Conservation (phyloP, 1,140 invertebrate species). For the Hyphantria cunea region DNA sequence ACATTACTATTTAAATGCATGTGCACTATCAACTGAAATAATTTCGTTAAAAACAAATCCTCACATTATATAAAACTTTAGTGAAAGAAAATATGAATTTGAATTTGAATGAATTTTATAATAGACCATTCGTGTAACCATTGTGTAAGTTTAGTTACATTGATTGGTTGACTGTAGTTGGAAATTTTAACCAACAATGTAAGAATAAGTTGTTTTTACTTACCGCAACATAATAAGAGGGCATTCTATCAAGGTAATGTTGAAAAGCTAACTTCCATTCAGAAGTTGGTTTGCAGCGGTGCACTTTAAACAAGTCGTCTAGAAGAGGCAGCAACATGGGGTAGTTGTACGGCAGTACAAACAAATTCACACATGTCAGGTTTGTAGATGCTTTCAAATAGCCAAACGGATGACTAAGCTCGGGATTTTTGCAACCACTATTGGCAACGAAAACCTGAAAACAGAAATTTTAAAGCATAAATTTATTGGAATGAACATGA, state of each 20-base stretch:
- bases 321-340: slow-evolving; percentile 95
- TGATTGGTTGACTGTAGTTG: no score
- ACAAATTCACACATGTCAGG: slow-evolving; percentile 96
- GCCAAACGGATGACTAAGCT: slow-evolving; percentile 96
- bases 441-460: slow-evolving; percentile 94
- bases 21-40: no score
- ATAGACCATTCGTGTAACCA: no score
- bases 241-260: slow-evolving; percentile 96
- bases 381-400: slow-evolving; percentile 99
- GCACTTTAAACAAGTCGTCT: slow-evolving; percentile 95
- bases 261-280: slow-evolving; percentile 96
- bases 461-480: neutral
- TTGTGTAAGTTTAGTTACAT: no score
- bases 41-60: no score
- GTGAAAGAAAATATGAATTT: no score
- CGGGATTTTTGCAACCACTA: slow-evolving; percentile 91
- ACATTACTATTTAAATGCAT: no score
- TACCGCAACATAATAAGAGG: slow-evolving; percentile 96
- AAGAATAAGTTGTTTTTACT: slow-evolving; percentile 53
- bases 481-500: neutral
- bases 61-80: no score
- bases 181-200: no score
- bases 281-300: slow-evolving; percentile 93
- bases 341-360: slow-evolving; percentile 99
- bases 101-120: no score